phyloP scores from a whole-genome alignment of 2,113 vertebrate species.

The Hymenochirus boettgeri region DNA sequence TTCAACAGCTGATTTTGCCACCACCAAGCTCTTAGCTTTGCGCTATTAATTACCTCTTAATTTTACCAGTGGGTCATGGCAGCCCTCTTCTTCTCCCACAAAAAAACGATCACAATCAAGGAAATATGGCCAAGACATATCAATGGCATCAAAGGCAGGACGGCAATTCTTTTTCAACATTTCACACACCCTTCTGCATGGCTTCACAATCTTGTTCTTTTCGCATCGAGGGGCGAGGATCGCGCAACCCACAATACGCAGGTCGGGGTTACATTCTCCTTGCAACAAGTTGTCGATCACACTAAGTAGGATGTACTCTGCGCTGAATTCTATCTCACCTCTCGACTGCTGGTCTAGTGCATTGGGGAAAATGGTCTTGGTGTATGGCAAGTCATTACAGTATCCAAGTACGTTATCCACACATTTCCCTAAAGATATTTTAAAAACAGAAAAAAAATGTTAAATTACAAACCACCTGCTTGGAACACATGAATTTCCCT shows the following conservation, averaged over 20 bases:
- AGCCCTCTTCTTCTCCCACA: slow-evolving; percentile 73
- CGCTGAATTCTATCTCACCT: slow-evolving; percentile 74
- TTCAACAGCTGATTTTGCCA: too few relatives aligned
- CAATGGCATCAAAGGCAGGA: slow-evolving; percentile 84
- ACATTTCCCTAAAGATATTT: slow-evolving; percentile 77
- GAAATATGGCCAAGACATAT: slow-evolving; percentile 98
- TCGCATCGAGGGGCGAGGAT: slow-evolving; percentile 82
- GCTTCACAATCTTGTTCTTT: slow-evolving; percentile 62
- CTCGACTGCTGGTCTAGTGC: slow-evolving; percentile 73
- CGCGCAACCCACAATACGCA: slow-evolving; percentile 85
- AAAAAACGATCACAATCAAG: slow-evolving; percentile 89
- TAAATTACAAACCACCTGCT: too few relatives aligned
- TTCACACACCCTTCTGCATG: slow-evolving; percentile 81
- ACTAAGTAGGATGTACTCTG: slow-evolving; percentile 85
- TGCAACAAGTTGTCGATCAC: slow-evolving; percentile 85
- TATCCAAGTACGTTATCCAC: slow-evolving; percentile 75
- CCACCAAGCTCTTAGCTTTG: too few relatives aligned
- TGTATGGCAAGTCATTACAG: slow-evolving; percentile 77
- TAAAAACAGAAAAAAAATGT: neutral
- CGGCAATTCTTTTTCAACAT: slow-evolving; percentile 70
- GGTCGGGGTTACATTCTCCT: slow-evolving; percentile 87
- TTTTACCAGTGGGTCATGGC: slow-evolving; percentile 77
- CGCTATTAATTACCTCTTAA: slow-evolving; percentile 68
- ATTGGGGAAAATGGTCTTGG: slow-evolving; percentile 76
- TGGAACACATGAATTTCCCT: too few relatives aligned